Base-by-base conservation (phyloP, 1,140 invertebrate genomes). In the Drosophila ficusphila region DNA sequence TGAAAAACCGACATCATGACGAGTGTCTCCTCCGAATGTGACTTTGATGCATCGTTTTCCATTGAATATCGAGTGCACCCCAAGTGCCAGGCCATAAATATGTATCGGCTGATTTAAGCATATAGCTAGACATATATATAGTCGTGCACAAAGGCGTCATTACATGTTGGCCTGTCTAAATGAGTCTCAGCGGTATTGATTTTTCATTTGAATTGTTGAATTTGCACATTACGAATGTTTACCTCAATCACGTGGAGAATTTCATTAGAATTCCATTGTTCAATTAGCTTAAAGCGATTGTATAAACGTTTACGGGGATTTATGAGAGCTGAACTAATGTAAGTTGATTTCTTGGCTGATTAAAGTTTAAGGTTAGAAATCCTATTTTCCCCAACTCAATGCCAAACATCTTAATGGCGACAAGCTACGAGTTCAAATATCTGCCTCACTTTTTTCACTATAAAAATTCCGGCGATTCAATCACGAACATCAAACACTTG, bases 221-320 rank as follows among this genome's bases (percentile, higher is more conserved):
- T 36, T 58, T 53, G 54, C 36, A 29, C 60, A 67, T 54, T 62
- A 9, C 46, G 39, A 68, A 56, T 42, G 72, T 51, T 76, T 52
- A 76, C 49, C 39, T 60, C 39, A 67, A 47, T 76, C 58, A 82
- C 77, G 38, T 70, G 49, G 60, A 39, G 51, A 67, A 81, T 76
- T 76, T 62, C 71, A 68, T 79, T 72, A 62, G 76, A 86, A 86
- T 85, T 86, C 74, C 76, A 76, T 79, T 86, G 65, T 86, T 75
- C 67, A 72, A 86, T 76, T 76, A 86, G 31, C 54, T 23, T 11
- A 6, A 25, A 18, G 6, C 12, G 2, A 5, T 57, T 73, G 41
- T 25, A 47, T 36, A 47, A 64, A 64, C 64, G 19, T 16, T 34
- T 8, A n/a, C 16, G 44, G 31, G 46, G 9, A 51, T 52, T 67